Evolutionary conservation across 2,888 invertebrate genomes (phyloP).

Genomic region (Athalia cordata): DNA sequence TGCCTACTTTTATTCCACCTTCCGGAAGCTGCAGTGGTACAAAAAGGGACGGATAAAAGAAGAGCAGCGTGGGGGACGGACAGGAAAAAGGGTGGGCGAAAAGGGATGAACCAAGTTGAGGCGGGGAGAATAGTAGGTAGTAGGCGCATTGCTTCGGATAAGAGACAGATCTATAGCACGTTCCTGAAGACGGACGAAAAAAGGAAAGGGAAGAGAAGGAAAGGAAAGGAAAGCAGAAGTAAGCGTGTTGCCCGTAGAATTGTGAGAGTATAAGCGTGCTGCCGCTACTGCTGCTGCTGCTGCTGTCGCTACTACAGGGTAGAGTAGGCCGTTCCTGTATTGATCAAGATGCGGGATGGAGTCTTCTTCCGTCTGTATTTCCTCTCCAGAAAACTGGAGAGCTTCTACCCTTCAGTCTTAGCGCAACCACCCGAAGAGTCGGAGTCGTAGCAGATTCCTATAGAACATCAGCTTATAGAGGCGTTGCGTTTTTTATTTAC

Average conservation of each 20-base stretch:
- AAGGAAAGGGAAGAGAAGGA: constrained; percentile 50
- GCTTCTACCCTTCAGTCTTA: constrained; percentile 39
- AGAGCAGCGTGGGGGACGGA: constrained; percentile 52
- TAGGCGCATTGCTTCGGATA: constrained; percentile 69
- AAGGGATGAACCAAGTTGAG: constrained; percentile 51
- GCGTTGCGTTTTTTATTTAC: constrained; percentile 9
- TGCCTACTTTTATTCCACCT: constrained; percentile 24
- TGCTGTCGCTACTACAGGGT: constrained; percentile 46
- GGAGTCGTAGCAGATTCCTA: constrained; percentile 31
- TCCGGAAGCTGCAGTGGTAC: constrained; percentile 10
- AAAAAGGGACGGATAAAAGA: constrained; percentile 37
- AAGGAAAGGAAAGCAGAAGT: constrained; percentile 55
- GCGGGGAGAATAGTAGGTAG: constrained; percentile 56
- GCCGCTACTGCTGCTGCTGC: neutral
- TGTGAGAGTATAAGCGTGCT: constrained; percentile 23
- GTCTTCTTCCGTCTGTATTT: constrained; percentile 70
- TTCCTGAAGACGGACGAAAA: constrained; percentile 5
- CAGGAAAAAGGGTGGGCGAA: constrained; percentile 59
- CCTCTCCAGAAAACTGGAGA: constrained; percentile 51
- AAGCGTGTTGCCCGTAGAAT: constrained; percentile 53
- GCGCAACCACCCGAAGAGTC: constrained; percentile 34
- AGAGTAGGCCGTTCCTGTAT: constrained; percentile 71
- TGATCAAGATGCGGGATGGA: constrained; percentile 72
- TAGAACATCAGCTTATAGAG: constrained; percentile 16
- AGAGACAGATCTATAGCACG: constrained; percentile 69